phyloP scores from a whole-genome alignment of 2,797 vertebrate genomes.

The Crocodylus rhombifer region DNA sequence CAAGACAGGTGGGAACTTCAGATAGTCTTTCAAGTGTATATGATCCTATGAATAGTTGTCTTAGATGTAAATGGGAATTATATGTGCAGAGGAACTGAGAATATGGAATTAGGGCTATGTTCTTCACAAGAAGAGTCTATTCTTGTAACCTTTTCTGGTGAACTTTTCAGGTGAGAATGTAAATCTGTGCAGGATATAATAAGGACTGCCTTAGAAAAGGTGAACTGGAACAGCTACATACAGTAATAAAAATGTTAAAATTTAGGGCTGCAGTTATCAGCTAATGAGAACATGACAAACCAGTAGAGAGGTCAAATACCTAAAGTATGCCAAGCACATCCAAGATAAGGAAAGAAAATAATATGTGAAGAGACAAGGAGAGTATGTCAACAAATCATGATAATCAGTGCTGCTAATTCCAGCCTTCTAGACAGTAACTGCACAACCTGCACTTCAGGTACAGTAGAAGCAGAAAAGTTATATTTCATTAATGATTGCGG shows the following conservation, averaged over 20 bases:
- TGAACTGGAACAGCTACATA: not conserved
- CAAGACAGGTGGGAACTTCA: not conserved
- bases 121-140: not conserved
- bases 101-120: not conserved
- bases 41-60: not conserved
- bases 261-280: not conserved
- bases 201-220: not conserved
- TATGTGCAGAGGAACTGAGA: not conserved
- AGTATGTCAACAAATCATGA: slow-evolving; percentile 42
- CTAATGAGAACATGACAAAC: not conserved
- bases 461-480: not conserved
- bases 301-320: slow-evolving; percentile 19
- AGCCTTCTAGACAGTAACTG: not conserved
- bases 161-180: not conserved
- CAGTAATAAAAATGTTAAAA: slow-evolving; percentile 1
- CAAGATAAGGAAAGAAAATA: slow-evolving; percentile 63
- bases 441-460: not conserved
- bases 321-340: slow-evolving; percentile 39
- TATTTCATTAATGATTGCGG: not conserved
- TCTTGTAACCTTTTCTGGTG: not conserved
- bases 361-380: slow-evolving; percentile 24
- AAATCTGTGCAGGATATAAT: not conserved
- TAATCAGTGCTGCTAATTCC: slow-evolving; percentile 5
- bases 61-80: not conserved
- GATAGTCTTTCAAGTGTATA: not conserved